Conservation (phyloP, 2,888 invertebrate species). For the Diplolepis rosae region DNA sequence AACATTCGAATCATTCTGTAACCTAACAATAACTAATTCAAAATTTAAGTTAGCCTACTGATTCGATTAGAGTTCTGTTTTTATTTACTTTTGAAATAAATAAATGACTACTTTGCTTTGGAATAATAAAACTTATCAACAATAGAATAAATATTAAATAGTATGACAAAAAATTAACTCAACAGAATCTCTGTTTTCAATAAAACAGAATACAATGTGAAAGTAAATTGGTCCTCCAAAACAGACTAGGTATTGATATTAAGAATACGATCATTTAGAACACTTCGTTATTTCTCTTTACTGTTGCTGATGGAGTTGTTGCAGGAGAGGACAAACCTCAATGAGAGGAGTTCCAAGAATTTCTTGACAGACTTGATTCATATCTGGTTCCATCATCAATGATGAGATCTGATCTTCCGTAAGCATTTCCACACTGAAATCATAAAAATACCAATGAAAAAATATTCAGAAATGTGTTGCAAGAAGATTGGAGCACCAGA, state of each 20-base stretch:
- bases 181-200: neutral
- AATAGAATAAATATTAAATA: neutral
- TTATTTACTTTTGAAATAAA: neutral
- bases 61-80: neutral
- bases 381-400: conserved; percentile 83
- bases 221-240: conserved; percentile 29
- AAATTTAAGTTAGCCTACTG: neutral
- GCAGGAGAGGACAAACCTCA: conserved; percentile 74
- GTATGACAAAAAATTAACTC: conserved; percentile 7
- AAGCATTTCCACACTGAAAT: conserved; percentile 84
- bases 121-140: neutral
- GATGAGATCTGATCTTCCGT: conserved; percentile 85
- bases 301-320: conserved; percentile 69
- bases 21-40: conserved; percentile 28
- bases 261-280: conserved; percentile 32
- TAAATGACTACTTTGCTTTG: neutral
- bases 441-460: conserved; percentile 49
- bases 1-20: conserved; percentile 11
- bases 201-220: conserved; percentile 23
- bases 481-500: too few relatives aligned
- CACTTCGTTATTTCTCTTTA: conserved; percentile 45
- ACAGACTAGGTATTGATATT: neutral
- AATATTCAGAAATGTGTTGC: too few relatives aligned
- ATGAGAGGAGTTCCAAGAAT: conserved; percentile 78
- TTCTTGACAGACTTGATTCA: conserved; percentile 82